These are phyloP conservation scores for Podabrus alpinus DNA, from an alignment of 2,888 invertebrate genomes.

Conservation along the genomic window DNA sequence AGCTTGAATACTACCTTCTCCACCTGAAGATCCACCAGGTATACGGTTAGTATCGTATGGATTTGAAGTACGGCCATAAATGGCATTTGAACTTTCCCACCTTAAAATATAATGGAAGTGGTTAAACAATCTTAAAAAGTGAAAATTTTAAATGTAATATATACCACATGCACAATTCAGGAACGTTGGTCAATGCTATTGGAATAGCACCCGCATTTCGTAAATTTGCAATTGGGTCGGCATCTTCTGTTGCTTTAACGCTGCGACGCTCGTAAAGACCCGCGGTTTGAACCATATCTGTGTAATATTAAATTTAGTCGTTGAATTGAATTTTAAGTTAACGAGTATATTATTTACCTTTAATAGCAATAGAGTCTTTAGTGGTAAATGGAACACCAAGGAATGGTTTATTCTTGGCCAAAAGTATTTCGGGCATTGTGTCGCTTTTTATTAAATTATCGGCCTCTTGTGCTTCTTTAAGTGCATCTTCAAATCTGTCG, in stretches of 20 bases:
- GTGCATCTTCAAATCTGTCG: slow-evolving; percentile 77
- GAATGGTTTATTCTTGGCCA: slow-evolving; percentile 76
- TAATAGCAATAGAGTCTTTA: slow-evolving; percentile 83
- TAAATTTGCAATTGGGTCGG: slow-evolving; percentile 72
- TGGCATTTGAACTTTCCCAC: slow-evolving; percentile 85
- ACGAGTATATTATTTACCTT: no score
- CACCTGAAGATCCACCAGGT: slow-evolving; percentile 93
- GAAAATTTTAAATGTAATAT: slow-evolving; percentile 46
- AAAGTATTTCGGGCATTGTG: slow-evolving; percentile 61
- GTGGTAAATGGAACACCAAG: slow-evolving; percentile 91
- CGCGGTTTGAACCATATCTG: slow-evolving; percentile 79
- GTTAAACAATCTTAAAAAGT: not conserved
- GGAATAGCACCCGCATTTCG: slow-evolving; percentile 86
- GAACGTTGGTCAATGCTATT: slow-evolving; percentile 87
- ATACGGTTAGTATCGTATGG: slow-evolving; percentile 85
- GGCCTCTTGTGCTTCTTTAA: slow-evolving; percentile 76
- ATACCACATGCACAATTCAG: slow-evolving; percentile 95
- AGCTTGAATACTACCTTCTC: slow-evolving; percentile 76
- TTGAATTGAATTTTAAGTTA: no score
- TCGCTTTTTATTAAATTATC: slow-evolving; percentile 72
- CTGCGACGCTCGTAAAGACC: slow-evolving; percentile 75
- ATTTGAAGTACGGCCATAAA: slow-evolving; percentile 83
- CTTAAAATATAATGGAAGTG: slow-evolving; percentile 44
- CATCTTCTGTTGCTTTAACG: slow-evolving; percentile 70
- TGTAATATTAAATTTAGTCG: slow-evolving; percentile 18